Percentiles rank a stretch among this genome's conserved stretches.
These are phyloP conservation scores for Pao palembangensis DNA, from an alignment of 2,113 vertebrate species.

Conservation along the genomic window DNA sequence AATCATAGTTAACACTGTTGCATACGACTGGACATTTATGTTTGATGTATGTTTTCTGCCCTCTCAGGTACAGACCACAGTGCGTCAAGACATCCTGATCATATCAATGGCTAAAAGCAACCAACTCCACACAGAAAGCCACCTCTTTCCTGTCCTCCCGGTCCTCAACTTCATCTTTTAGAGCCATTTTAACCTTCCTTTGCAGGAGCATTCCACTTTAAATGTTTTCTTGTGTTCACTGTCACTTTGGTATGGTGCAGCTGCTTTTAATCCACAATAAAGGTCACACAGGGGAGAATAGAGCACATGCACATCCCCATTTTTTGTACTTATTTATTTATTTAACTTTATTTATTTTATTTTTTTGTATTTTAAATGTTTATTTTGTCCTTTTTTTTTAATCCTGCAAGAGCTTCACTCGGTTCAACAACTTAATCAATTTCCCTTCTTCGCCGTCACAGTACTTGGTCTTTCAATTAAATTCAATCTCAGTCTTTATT, in stretches of 20 bases:
- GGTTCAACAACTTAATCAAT: conserved; percentile 17
- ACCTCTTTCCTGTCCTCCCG: background rate
- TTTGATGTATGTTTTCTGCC: conserved; percentile 3
- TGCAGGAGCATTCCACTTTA: conserved; percentile 24
- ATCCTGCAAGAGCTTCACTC: conserved; percentile 16
- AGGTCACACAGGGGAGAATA: conserved; percentile 25
- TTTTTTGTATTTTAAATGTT: conserved; percentile 52
- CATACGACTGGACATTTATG: background rate
- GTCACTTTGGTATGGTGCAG: conserved; percentile 26
- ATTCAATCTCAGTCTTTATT: conserved; percentile 20
- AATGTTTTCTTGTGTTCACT: conserved; percentile 22
- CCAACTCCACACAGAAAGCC: conserved; percentile 10
- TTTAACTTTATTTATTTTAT: conserved; percentile 49
- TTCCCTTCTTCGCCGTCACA: conserved; percentile 13
- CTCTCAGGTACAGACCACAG: conserved; percentile 2
- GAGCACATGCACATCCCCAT: conserved; percentile 44
- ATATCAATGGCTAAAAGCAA: conserved; percentile 13
- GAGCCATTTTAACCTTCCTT: conserved; percentile 54
- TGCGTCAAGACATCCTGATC: conserved; percentile 19
- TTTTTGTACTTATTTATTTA: conserved; percentile 51
- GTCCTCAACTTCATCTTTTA: conserved; percentile 6
- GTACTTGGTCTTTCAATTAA: conserved; percentile 23
- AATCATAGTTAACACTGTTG: background rate
- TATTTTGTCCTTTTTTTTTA: conserved; percentile 10
- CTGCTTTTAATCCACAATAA: conserved; percentile 54